A percentile compares a stretch with the other conserved stretches of the same genome.
phyloP scores from a whole-genome alignment of 2,113 vertebrate species.

The Poecilia latipinna region DNA sequence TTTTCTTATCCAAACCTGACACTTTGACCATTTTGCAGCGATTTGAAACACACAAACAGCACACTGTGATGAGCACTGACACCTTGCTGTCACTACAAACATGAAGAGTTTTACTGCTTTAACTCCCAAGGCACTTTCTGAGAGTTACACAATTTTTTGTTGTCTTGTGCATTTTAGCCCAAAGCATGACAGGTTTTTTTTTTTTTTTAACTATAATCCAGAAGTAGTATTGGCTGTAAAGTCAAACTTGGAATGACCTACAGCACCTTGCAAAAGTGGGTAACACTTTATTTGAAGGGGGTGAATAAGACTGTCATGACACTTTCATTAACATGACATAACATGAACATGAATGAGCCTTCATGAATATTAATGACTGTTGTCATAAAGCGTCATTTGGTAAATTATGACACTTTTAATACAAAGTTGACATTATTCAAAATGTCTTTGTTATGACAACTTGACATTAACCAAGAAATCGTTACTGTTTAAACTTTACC shows the following conservation, averaged over 20 bases:
- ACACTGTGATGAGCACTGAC: not conserved
- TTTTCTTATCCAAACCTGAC: not conserved
- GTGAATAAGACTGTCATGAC: no score
- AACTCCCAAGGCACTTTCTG: not conserved
- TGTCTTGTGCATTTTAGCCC: not conserved
- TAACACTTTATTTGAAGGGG: no score
- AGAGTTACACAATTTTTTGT: not conserved
- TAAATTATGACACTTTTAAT: no score
- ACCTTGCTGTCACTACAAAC: not conserved
- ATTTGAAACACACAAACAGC: not conserved
- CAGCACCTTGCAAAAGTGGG: not conserved
- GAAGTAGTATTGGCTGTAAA: not conserved
- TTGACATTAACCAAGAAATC: no score
- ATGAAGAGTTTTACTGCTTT: not conserved
- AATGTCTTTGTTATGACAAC: no score
- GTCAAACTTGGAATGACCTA: not conserved
- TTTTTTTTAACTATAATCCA: not conserved
- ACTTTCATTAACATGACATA: no score
- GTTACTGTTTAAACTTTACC: no score
- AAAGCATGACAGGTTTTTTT: not conserved
- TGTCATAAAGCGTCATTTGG: no score
- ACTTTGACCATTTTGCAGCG: not conserved
- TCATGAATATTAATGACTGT: no score
- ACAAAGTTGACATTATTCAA: no score
- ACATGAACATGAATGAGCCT: no score